These are phyloP conservation scores for Caenorhabditis sp. DNA, from an alignment of 2,888 invertebrate species.

Conservation along the genomic window DNA sequence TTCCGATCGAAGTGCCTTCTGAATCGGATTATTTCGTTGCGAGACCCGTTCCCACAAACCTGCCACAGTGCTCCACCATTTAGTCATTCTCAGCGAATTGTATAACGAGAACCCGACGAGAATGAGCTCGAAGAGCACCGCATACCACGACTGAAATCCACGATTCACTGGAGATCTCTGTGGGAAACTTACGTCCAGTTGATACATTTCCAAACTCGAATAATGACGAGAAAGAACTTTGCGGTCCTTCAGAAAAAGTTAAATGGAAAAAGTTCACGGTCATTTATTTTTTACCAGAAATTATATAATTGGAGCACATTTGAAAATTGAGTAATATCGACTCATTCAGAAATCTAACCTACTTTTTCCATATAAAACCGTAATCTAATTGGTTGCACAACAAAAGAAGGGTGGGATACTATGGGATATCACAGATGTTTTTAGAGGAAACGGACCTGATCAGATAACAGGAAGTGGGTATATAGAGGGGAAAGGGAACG, in stretches of 20 bases:
- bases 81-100: constrained; percentile 50
- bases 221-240: background rate
- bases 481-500: background rate
- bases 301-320: constrained; percentile 22
- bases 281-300: constrained; percentile 22
- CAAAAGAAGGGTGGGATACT: constrained; percentile 18
- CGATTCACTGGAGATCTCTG: background rate
- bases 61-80: constrained; percentile 40
- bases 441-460: constrained; percentile 41
- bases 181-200: constrained; percentile 47
- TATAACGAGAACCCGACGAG: constrained; percentile 49
- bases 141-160: constrained; percentile 50
- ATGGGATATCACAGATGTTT: constrained; percentile 40
- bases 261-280: background rate
- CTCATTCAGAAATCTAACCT: constrained; percentile 17
- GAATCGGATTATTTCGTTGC: background rate
- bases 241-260: background rate
- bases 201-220: constrained; percentile 39
- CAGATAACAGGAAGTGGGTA: constrained; percentile 36
- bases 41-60: constrained; percentile 6
- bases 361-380: constrained; percentile 49
- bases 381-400: constrained; percentile 56
- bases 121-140: constrained; percentile 49
- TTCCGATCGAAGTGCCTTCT: constrained; percentile 37
- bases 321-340: background rate